Percentiles rank a stretch among this genome's conserved stretches.
phyloP scores from a whole-genome alignment of 2,113 vertebrate genomes.

The Sceloporus tristichus region DNA sequence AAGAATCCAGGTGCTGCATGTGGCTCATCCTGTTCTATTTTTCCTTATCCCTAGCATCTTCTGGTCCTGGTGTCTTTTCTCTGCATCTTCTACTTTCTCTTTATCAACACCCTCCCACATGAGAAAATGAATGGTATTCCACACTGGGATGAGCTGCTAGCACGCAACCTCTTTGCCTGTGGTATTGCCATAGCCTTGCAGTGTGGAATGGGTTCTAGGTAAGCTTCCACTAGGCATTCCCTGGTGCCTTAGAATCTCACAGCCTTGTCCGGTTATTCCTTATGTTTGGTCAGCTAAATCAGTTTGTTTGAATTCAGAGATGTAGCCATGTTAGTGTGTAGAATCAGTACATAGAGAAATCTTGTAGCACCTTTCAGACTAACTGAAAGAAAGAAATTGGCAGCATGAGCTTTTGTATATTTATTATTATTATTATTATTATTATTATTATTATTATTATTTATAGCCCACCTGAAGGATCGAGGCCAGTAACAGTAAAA shows the following conservation, averaged over 20 bases:
- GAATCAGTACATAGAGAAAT: too few species aligned
- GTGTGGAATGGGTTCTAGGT: constrained; percentile 84
- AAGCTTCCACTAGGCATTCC: neutral
- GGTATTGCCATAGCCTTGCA: constrained; percentile 84
- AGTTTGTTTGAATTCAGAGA: too few species aligned
- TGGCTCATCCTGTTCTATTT: neutral
- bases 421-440: too few species aligned
- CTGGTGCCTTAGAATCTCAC: neutral
- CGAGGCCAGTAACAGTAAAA: too few species aligned
- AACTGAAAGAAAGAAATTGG: too few species aligned
- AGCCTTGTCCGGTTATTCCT: neutral
- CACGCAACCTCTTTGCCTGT: constrained; percentile 83
- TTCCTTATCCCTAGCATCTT: constrained; percentile 76
- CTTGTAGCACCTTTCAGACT: too few species aligned
- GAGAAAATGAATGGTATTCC: constrained; percentile 49
- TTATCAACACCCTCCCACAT: constrained; percentile 68
- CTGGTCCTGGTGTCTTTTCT: constrained; percentile 82
- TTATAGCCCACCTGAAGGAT: too few species aligned
- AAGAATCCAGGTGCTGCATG: neutral
- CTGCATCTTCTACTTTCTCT: constrained; percentile 78
- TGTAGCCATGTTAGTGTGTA: too few species aligned
- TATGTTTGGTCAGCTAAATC: neutral
- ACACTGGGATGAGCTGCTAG: constrained; percentile 73
- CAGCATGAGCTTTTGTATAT: too few species aligned
- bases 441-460: too few species aligned